Evolutionary conservation across 1,140 invertebrate species (phyloP), one percentile per base, ranked within the genome.

Genomic region (Sitobion miscanthi): DNA sequence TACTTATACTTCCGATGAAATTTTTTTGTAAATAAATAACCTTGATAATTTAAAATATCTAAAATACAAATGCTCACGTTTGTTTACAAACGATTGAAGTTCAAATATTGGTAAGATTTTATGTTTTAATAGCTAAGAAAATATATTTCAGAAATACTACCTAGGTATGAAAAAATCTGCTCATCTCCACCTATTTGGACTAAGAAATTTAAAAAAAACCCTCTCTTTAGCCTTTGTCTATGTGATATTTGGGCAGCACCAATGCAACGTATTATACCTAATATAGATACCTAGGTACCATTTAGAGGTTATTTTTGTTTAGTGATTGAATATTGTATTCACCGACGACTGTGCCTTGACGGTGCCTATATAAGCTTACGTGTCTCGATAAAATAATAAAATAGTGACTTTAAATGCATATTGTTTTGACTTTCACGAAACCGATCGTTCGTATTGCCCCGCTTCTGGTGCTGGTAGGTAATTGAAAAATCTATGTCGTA

Each of bases 181-280:
- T 6, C 0, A 17, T 17, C 6, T 77, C n/a, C 14, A 20, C 1
- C 30, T 20, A 7, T 17, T 17, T n/a, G 14, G 0, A n/a, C 3
- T 17, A n/a, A 17, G n/a, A 69, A 69, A 17, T 6, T 17, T 3
- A 17, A 17, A 35, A n/a, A 77, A n/a, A n/a, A 77, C 2, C 14
- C 1, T 0, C 17, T 7, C 42, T n/a, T 9, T 77, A 77, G 17
- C 14, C 30, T 77, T 77, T n/a, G 14, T 77, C 14, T 30, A 1
- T 35, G n/a, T 17, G n/a, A 2, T 17, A 6, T 17, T n/a, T 77
- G 14, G 1, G 14, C 62, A 17, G 30, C 0, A 77, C 1, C 62
- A n/a, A n/a, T n/a, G 0, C n/a, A 77, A n/a, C 25, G 30, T 14
- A 30, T 0, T 9, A 57, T 52, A 52, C 52, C 42, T 54, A 5